phyloP scores from a whole-genome alignment of 2,797 vertebrate genomes.

The Xiphophorus birchmanni region DNA sequence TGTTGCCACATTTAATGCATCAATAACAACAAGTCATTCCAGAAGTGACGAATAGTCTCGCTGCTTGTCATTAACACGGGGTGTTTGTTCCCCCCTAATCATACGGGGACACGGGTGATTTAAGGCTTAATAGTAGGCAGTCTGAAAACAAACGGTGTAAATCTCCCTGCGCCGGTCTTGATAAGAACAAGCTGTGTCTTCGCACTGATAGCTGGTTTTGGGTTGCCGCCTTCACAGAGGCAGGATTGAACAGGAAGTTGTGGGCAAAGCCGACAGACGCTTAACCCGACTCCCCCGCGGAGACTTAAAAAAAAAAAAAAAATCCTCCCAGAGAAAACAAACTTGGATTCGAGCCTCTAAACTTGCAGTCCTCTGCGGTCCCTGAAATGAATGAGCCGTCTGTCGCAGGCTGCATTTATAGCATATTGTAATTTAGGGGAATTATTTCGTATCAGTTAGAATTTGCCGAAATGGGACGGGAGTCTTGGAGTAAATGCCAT shows the following conservation, averaged over 20 bases:
- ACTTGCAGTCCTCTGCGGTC: conserved; percentile 51
- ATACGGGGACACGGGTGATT: conserved; percentile 48
- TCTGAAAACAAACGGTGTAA: conserved; percentile 52
- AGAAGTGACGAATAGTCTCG: conserved; percentile 44
- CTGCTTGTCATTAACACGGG: conserved; percentile 65
- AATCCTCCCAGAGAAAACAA: conserved; percentile 40
- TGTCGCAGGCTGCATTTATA: conserved; percentile 24
- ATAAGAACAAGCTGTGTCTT: conserved; percentile 64
- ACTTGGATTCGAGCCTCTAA: conserved; percentile 56
- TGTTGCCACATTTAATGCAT: conserved; percentile 35
- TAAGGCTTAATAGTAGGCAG: conserved; percentile 52
- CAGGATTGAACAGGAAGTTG: conserved; percentile 61
- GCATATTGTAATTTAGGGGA: conserved; percentile 57
- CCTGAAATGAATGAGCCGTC: conserved; percentile 61
- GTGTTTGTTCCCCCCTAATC: conserved; percentile 43
- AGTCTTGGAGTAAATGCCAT: conserved; percentile 27
- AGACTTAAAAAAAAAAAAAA: conserved; percentile 33
- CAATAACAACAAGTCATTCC: conserved; percentile 55
- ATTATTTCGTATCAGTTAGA: conserved; percentile 54
- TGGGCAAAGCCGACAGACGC: conserved; percentile 58
- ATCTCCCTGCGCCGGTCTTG: conserved; percentile 51
- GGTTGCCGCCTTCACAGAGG: conserved; percentile 35
- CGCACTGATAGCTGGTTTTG: conserved; percentile 59
- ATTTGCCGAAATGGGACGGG: conserved; percentile 42
- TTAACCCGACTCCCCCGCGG: conserved; percentile 49